A percentile compares a stretch with the other conserved stretches of the same genome.
phyloP scores from a whole-genome alignment of 2,888 invertebrate species.

The Mamestra brassicae region DNA sequence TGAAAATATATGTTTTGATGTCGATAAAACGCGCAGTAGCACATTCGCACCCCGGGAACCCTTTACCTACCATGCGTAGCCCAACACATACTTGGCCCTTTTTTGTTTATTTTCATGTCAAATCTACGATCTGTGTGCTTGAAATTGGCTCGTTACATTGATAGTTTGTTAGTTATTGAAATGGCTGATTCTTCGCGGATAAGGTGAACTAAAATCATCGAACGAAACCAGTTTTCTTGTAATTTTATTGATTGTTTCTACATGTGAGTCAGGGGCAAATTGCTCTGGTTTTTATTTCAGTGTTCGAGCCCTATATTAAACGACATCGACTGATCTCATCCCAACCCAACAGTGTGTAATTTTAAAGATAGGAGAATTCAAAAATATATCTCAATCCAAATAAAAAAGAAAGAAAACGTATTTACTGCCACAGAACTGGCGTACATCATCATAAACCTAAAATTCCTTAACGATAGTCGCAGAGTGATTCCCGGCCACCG shows the following conservation, averaged over 20 bases:
- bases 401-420: too few species aligned
- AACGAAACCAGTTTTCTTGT: not conserved
- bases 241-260: not conserved
- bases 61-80: not conserved
- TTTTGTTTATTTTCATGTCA: constrained; percentile 40
- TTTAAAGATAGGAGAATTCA: too few species aligned
- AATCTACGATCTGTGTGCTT: constrained; percentile 39
- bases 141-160: constrained; percentile 49
- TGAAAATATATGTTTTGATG: not conserved
- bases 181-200: constrained; percentile 13
- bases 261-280: not conserved
- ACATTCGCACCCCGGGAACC: not conserved
- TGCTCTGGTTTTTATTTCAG: too few species aligned
- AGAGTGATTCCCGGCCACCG: too few species aligned
- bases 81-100: not conserved
- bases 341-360: too few species aligned
- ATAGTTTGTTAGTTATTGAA: constrained; percentile 20
- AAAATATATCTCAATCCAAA: too few species aligned
- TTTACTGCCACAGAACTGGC: too few species aligned
- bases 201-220: not conserved
- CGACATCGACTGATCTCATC: too few species aligned
- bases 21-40: not conserved
- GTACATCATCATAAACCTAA: too few species aligned
- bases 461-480: too few species aligned
- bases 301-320: too few species aligned